These are phyloP conservation scores for Solea senegalensis DNA, from an alignment of 2,113 vertebrate species.

Conservation along the genomic window DNA sequence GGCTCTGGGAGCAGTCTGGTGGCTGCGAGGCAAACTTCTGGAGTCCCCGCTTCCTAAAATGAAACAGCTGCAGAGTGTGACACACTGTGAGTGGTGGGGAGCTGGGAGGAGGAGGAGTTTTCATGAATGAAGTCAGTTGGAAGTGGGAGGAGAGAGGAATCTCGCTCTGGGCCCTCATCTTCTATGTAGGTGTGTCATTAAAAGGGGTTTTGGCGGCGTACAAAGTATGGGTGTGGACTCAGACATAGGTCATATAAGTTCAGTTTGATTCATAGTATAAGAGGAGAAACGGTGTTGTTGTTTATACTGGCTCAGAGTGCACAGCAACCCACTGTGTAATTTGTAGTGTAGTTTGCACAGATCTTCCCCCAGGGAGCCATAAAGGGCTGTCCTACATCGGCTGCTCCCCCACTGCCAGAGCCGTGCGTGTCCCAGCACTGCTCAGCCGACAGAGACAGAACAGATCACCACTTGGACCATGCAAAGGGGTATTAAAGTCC, in stretches of 20 bases:
- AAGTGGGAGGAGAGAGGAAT: constrained; percentile 64
- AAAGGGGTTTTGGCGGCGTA: constrained; percentile 43
- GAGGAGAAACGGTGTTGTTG: constrained; percentile 71
- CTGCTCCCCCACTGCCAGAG: constrained; percentile 50
- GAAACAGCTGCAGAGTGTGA: constrained; percentile 82
- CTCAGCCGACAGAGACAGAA: constrained; percentile 53
- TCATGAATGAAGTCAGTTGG: constrained; percentile 79
- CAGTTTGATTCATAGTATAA: constrained; percentile 67
- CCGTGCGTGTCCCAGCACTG: constrained; percentile 48
- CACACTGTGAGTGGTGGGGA: constrained; percentile 49
- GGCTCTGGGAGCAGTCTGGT: constrained; percentile 78
- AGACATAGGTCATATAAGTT: constrained; percentile 70
- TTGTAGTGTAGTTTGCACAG: constrained; percentile 73
- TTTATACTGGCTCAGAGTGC: constrained; percentile 70
- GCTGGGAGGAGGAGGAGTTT: constrained; percentile 71
- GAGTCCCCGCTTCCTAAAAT: constrained; percentile 81
- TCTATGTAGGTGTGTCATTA: constrained; percentile 74
- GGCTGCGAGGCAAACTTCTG: constrained; percentile 79
- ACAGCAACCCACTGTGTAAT: constrained; percentile 78
- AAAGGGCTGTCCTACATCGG: constrained; percentile 60
- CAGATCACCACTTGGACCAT: constrained; percentile 66
- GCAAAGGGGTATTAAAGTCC: constrained; percentile 63
- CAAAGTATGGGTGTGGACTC: constrained; percentile 64
- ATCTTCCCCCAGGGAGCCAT: constrained; percentile 70
- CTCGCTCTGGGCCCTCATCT: constrained; percentile 44